Percentiles rank a stretch among this genome's conserved stretches.
phyloP scores from a whole-genome alignment of 2,888 invertebrate genomes.

The Nemotelus pantherinus region DNA sequence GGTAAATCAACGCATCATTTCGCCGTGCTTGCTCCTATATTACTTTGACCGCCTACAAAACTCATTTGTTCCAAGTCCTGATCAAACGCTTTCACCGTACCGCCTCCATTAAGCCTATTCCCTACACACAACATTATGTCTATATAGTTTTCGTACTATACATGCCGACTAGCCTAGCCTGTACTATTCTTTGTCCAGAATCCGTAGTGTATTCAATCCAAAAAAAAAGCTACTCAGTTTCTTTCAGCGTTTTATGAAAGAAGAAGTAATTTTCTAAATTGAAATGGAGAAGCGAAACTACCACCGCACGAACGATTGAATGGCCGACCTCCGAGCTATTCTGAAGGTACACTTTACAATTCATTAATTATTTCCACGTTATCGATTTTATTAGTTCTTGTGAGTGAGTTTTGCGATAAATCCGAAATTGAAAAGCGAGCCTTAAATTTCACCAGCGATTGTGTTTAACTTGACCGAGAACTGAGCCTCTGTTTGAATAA shows the following conservation, averaged over 20 bases:
- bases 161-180: too few relatives aligned
- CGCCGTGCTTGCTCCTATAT: background rate
- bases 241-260: background rate
- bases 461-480: too few relatives aligned
- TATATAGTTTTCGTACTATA: too few relatives aligned
- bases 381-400: constrained; percentile 35
- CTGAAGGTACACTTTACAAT: constrained; percentile 4
- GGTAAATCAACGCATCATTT: constrained; percentile 45
- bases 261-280: constrained; percentile 35
- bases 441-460: background rate
- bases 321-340: background rate
- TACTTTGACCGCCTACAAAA: background rate
- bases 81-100: too few relatives aligned
- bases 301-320: background rate
- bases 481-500: too few relatives aligned
- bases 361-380: constrained; percentile 28
- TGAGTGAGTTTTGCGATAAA: constrained; percentile 16
- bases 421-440: constrained; percentile 13
- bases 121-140: too few relatives aligned
- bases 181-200: too few relatives aligned
- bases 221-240: too few relatives aligned
- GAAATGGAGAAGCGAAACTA: background rate
- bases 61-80: background rate
- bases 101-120: too few relatives aligned
- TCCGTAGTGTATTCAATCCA: too few relatives aligned